A percentile compares a stretch with the other conserved stretches of the same genome.
These are phyloP conservation scores for Odocoileus hemionus DNA, from an alignment of 2,113 vertebrate genomes.

Conservation along the genomic window DNA sequence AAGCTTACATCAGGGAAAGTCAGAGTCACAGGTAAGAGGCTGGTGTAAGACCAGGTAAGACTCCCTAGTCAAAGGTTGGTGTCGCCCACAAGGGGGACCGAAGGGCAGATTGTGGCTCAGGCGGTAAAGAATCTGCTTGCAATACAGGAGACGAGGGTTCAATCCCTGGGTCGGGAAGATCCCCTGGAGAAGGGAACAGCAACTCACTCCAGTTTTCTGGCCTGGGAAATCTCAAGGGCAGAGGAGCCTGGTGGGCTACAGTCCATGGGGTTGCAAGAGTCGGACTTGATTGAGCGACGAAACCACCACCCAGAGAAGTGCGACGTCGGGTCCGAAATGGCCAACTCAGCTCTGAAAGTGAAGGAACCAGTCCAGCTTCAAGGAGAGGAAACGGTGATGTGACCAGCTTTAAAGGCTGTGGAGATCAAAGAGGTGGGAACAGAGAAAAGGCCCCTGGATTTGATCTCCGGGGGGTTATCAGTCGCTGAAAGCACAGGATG, in stretches of 20 bases:
- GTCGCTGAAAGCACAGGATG: no score
- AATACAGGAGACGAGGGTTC: not conserved
- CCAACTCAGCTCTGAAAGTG: not conserved
- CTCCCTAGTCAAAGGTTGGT: rapidly evolving
- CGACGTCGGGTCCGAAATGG: rapidly evolving
- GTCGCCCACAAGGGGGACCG: rapidly evolving
- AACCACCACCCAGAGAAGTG: not conserved
- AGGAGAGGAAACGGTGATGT: not conserved
- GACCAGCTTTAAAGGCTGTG: not conserved
- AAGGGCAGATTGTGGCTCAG: not conserved
- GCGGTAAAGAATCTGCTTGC: not conserved
- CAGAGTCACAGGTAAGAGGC: not conserved
- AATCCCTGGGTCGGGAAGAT: not conserved
- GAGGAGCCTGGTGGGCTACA: not conserved
- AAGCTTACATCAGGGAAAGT: not conserved
- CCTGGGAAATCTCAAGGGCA: not conserved
- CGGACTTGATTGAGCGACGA: rapidly evolving
- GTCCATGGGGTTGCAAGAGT: not conserved
- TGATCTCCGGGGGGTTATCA: not conserved
- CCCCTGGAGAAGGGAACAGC: not conserved
- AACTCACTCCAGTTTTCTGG: not conserved
- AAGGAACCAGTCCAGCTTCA: not conserved
- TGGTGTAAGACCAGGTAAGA: no score
- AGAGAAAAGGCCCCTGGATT: not conserved
- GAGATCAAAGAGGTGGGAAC: not conserved